phyloP scores from a whole-genome alignment of 1,140 invertebrate species.

The Bombyx mandarina region DNA sequence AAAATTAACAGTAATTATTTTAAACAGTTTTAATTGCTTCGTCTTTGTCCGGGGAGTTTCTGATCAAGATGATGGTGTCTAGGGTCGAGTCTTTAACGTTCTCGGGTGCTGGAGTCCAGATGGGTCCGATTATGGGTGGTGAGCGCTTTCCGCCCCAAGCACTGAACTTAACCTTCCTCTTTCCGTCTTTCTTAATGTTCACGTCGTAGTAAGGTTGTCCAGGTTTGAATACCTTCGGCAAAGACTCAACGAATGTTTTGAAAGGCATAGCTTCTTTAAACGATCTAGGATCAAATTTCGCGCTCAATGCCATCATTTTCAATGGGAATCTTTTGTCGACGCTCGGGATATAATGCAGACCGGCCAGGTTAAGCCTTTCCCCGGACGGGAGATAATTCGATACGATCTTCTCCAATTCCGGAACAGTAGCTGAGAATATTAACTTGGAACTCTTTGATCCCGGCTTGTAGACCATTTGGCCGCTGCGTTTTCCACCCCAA shows the following conservation, averaged over 20 bases:
- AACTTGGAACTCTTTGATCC: constrained; percentile 41
- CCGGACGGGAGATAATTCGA: constrained; percentile 42
- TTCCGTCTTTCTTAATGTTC: constrained; percentile 53
- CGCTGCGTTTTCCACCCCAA: constrained; percentile 58
- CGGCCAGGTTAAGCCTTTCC: constrained; percentile 29
- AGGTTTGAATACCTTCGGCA: constrained; percentile 45
- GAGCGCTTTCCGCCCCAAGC: constrained; percentile 57
- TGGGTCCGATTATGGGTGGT: constrained; percentile 57
- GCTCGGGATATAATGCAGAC: constrained; percentile 38
- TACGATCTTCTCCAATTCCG: constrained; percentile 47
- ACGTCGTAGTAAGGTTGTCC: constrained; percentile 50
- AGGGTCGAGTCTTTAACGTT: constrained; percentile 41
- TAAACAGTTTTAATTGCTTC: constrained; percentile 30
- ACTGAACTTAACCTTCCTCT: constrained; percentile 60
- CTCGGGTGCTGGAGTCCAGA: constrained; percentile 48
- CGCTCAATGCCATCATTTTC: constrained; percentile 40
- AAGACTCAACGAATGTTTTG: constrained; percentile 36
- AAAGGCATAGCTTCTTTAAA: constrained; percentile 46
- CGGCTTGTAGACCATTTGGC: constrained; percentile 52
- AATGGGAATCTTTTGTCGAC: constrained; percentile 49
- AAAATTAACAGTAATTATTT: constrained; percentile 5
- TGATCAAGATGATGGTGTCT: constrained; percentile 42
- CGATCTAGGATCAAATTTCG: constrained; percentile 30
- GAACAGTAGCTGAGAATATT: constrained; percentile 45
- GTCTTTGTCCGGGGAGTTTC: constrained; percentile 31